Evolutionary conservation across 92 coral and sea anemone genomes (phyloP), one percentile per base, ranked within the genome.

Genomic region (Palythoa heliodiscus): DNA sequence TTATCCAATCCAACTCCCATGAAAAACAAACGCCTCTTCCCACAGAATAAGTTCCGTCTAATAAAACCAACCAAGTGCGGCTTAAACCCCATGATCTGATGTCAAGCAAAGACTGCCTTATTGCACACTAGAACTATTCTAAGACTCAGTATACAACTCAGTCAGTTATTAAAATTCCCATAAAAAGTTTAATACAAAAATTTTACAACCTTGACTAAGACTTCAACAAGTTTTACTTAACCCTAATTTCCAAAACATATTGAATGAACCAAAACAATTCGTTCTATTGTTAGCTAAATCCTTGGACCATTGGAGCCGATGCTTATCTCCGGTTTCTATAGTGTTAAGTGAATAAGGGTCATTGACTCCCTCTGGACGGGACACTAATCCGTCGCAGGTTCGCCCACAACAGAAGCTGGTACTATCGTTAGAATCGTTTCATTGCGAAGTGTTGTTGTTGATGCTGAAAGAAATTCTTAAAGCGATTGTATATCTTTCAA

Each of bases 121-220:
- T 76, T 76, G 66, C 67, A 53, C 40, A 13, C 22, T 75, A 5
- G 12, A 25, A 75, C 19, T 11, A 52, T 52, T 23, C 64, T 53
- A 52, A 12, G 15, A 52, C 38, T 52, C 19, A 47, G 43, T 79
- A 58, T 25, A 64, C 68, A 79, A 64, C 17, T 24, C 29, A 22
- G 16, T 22, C 2, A 24, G 66, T 43, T 15, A 47, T 20, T 29
- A 29, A 29, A 22, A n/a, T 23, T 64, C 71, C 63, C 22, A 66
- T 64, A 80, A 80, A 80, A 80, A 64, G 52, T 55, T 47, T 80
- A 52, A 63, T 47, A 40, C 74, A 66, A 66, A 40, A 38, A 40
- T 43, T 23, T 64, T 39, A 38, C 61, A 39, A 80, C 52, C 25
- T 38, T 64, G 2, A 40, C 24, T 70, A 66, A 17, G 23, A 80